These are phyloP conservation scores for Aphidius colemani DNA, from an alignment of 2,888 invertebrate genomes.

Conservation along the genomic window DNA sequence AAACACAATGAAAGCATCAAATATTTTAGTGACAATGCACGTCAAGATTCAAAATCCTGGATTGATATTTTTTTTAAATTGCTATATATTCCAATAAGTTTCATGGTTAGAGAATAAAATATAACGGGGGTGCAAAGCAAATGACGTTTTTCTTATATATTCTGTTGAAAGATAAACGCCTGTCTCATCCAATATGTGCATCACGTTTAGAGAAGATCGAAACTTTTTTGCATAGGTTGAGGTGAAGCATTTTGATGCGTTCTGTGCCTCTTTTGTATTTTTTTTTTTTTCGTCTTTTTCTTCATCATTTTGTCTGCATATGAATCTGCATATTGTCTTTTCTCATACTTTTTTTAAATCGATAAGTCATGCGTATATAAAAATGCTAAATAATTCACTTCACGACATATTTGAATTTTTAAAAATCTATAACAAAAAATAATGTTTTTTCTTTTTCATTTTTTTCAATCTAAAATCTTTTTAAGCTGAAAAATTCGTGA, in stretches of 20 bases:
- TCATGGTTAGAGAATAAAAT: conserved; percentile 21
- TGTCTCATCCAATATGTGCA: conserved; percentile 35
- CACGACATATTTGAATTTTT: neutral
- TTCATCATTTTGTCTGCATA: neutral
- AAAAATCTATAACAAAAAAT: too few species aligned
- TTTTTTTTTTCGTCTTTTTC: neutral
- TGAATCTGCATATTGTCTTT: neutral
- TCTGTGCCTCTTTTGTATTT: conserved; percentile 20
- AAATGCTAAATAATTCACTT: conserved; percentile 23
- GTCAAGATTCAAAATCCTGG: conserved; percentile 2
- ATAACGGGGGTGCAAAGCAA: conserved; percentile 20
- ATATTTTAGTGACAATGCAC: conserved; percentile 7
- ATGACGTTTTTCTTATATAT: conserved; percentile 16
- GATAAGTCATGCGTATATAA: conserved; percentile 22
- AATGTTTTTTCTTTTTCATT: conserved; percentile 7
- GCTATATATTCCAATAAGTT: conserved; percentile 18
- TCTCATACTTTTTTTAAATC: conserved; percentile 9
- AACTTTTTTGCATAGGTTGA: conserved; percentile 30
- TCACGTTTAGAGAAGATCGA: conserved; percentile 38
- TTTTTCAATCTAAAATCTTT: conserved; percentile 1
- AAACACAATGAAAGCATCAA: neutral
- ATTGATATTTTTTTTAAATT: conserved; percentile 20
- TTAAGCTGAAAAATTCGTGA: too few species aligned
- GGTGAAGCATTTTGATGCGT: conserved; percentile 14
- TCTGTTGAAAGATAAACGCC: conserved; percentile 32